These are phyloP conservation scores for Amia ocellicauda DNA, from an alignment of 2,113 vertebrate species.

Conservation along the genomic window DNA sequence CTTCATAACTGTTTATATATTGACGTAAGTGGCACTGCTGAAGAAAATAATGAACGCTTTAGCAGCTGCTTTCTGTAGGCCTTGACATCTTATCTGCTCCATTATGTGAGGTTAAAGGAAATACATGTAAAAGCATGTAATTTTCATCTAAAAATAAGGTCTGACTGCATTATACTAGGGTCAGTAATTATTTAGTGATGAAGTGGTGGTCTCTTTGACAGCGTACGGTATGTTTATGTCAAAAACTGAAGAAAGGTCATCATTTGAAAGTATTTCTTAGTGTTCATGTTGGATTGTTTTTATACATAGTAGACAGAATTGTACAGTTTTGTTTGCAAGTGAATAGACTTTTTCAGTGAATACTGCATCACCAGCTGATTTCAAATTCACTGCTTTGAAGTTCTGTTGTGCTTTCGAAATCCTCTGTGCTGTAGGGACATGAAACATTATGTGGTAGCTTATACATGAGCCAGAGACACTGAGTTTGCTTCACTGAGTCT, in stretches of 20 bases:
- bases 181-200: slow-evolving; percentile 45
- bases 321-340: too few relatives aligned
- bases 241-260: too few relatives aligned
- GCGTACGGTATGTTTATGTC: too few relatives aligned
- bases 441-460: too few relatives aligned
- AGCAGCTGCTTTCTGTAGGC: slow-evolving; percentile 76
- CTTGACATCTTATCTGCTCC: slow-evolving; percentile 79
- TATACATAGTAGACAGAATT: too few relatives aligned
- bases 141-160: slow-evolving; percentile 49
- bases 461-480: slow-evolving; percentile 33
- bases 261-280: too few relatives aligned
- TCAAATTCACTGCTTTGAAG: too few relatives aligned
- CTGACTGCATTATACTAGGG: slow-evolving; percentile 43
- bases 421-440: too few relatives aligned
- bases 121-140: slow-evolving; percentile 65
- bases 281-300: too few relatives aligned
- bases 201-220: slow-evolving; percentile 44
- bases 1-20: slow-evolving; percentile 49
- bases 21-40: slow-evolving; percentile 61
- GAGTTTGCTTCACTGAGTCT: slow-evolving; percentile 56
- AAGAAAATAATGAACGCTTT: slow-evolving; percentile 62
- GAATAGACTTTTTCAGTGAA: too few relatives aligned
- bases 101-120: slow-evolving; percentile 74
- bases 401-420: too few relatives aligned
- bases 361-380: too few relatives aligned